Conservation (phyloP, 2,888 invertebrate species). For the Tortricodes alternella region DNA sequence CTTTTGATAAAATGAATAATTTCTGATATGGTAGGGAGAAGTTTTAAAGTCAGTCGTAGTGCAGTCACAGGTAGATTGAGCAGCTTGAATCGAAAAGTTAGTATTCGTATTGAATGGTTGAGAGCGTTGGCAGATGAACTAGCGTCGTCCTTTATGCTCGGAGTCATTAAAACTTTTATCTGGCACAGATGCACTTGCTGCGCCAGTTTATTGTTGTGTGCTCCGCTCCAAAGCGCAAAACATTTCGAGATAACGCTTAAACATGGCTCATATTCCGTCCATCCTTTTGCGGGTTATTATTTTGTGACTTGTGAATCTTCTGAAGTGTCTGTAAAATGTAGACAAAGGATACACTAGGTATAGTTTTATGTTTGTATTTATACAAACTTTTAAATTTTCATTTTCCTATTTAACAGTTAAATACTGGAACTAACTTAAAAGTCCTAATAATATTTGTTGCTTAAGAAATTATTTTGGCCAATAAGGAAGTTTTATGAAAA, state of each 20-base stretch:
- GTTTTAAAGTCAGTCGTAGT: neutral
- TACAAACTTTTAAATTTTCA: neutral
- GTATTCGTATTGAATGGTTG: slow-evolving; percentile 9
- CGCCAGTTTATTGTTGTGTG: slow-evolving; percentile 58
- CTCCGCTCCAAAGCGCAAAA: slow-evolving; percentile 52
- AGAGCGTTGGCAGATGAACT: slow-evolving; percentile 37
- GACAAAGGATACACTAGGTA: too few species aligned
- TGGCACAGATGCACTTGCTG: slow-evolving; percentile 57
- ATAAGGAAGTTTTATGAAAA: too few species aligned
- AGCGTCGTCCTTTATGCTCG: slow-evolving; percentile 54
- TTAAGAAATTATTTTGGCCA: too few species aligned
- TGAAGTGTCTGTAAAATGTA: neutral
- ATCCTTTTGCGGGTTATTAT: slow-evolving; percentile 12
- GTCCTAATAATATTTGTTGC: too few species aligned
- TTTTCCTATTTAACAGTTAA: too few species aligned
- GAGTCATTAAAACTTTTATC: slow-evolving; percentile 70
- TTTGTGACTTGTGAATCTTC: slow-evolving; percentile 4
- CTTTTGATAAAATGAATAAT: neutral
- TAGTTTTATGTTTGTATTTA: too few species aligned
- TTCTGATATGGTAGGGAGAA: neutral
- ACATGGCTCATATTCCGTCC: slow-evolving; percentile 46
- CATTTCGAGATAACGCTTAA: slow-evolving; percentile 52
- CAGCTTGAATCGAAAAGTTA: slow-evolving; percentile 17
- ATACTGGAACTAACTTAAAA: too few species aligned
- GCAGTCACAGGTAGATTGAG: slow-evolving; percentile 15